Evolutionary conservation across 2,113 vertebrate species (phyloP).

Genomic region (Thalassarche chlororhynchos): DNA sequence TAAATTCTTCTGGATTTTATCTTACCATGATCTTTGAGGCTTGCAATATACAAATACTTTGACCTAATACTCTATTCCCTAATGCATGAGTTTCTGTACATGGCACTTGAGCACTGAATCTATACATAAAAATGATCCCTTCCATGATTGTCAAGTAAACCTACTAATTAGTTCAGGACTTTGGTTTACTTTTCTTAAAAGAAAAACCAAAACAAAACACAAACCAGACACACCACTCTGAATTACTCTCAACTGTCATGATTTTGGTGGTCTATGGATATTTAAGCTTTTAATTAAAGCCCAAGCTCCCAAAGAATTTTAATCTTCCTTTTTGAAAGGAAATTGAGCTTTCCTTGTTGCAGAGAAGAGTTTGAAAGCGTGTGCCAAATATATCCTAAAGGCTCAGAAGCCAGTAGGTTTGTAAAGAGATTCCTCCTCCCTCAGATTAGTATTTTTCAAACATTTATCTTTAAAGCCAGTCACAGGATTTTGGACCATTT

Average conservation of each 20-base stretch:
- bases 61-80: background rate
- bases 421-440: background rate
- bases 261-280: background rate
- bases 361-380: background rate
- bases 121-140: background rate
- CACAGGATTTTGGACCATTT: background rate
- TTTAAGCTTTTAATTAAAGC: background rate
- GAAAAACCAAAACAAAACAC: background rate
- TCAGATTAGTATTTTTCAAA: background rate
- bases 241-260: background rate
- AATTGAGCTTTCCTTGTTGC: background rate
- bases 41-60: background rate
- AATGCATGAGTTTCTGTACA: background rate
- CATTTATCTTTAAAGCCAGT: background rate
- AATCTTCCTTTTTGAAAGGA: background rate
- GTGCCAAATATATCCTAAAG: background rate
- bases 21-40: background rate
- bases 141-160: background rate
- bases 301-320: background rate
- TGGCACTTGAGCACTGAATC: background rate
- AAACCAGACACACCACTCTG: background rate
- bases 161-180: background rate
- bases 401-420: background rate
- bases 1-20: background rate
- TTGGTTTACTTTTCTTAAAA: background rate